Conservation (phyloP, 2,113 vertebrate genomes). For the Manacus vitellinus region DNA sequence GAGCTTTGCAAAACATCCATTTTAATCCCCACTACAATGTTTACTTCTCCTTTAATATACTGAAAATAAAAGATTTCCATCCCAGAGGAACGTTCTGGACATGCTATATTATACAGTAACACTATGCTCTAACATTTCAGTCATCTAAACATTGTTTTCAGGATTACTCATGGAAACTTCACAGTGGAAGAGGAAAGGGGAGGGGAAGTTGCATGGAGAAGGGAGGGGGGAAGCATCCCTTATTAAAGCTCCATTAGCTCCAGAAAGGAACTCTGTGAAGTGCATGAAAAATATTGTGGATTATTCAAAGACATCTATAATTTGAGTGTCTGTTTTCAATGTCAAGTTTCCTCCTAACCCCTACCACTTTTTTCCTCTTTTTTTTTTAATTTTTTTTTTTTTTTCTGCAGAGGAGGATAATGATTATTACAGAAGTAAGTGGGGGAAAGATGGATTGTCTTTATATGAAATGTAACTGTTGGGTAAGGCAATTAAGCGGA, state of each 20-base stretch:
- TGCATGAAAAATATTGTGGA: constrained; percentile 18
- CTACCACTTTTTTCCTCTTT: neutral
- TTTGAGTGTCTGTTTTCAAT: constrained; percentile 38
- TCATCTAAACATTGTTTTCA: constrained; percentile 36
- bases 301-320: constrained; percentile 13
- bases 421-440: constrained; percentile 42
- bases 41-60: constrained; percentile 19
- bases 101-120: neutral
- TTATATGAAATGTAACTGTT: constrained; percentile 21
- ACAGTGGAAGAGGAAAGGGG: constrained; percentile 8
- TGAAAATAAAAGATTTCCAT: constrained; percentile 31
- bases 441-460: constrained; percentile 60
- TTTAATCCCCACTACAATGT: neutral
- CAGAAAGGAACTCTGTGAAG: constrained; percentile 2
- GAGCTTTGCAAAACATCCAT: neutral
- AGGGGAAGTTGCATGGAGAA: neutral
- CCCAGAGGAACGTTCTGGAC: constrained; percentile 3
- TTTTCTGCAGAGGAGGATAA: constrained; percentile 38
- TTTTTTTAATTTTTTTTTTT: neutral
- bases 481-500: constrained; percentile 63
- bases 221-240: neutral
- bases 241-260: constrained; percentile 19
- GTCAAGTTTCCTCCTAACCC: constrained; percentile 32
- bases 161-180: constrained; percentile 45
- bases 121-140: neutral